A percentile compares a stretch with the other conserved stretches of the same genome.
Evolutionary conservation across 2,113 vertebrate species (phyloP).

Genomic region (Lycocorax pyrrhopterus): DNA sequence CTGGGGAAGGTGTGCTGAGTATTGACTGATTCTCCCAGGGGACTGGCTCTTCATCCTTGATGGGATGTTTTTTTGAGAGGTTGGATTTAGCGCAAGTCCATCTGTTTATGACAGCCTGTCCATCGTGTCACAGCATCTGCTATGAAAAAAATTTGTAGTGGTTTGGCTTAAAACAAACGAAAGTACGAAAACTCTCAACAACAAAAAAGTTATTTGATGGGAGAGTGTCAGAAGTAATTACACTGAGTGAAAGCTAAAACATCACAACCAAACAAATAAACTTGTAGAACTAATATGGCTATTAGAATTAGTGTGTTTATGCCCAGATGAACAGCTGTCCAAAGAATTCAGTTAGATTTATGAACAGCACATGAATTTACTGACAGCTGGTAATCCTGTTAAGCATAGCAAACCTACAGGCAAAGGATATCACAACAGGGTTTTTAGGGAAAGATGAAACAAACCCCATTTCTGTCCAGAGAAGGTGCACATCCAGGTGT

Average conservation of each 20-base stretch:
- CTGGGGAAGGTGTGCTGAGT: not conserved
- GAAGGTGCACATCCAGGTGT: no score
- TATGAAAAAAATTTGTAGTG: not conserved
- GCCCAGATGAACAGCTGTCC: constrained; percentile 58
- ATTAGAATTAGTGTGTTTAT: constrained; percentile 40
- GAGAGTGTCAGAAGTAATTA: constrained; percentile 16
- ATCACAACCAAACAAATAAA: not conserved
- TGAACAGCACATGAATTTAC: constrained; percentile 7
- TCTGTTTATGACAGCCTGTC: constrained; percentile 30
- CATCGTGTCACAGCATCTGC: not conserved
- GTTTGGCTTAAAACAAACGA: not conserved
- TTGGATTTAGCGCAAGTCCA: not conserved
- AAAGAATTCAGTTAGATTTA: constrained; percentile 19
- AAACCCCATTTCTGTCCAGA: not conserved
- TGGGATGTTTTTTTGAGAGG: not conserved
- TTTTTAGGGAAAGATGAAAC: not conserved
- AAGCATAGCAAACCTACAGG: constrained; percentile 16
- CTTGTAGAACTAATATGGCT: constrained; percentile 11
- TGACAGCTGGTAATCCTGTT: constrained; percentile 44
- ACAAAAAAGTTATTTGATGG: not conserved
- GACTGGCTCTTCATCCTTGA: not conserved
- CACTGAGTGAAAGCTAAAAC: constrained; percentile 6
- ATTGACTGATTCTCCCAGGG: not conserved
- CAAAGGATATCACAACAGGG: not conserved
- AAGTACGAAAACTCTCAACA: not conserved